Evolutionary conservation across 2,888 invertebrate genomes (phyloP).

Genomic region (Synanthedon tipuliformis): DNA sequence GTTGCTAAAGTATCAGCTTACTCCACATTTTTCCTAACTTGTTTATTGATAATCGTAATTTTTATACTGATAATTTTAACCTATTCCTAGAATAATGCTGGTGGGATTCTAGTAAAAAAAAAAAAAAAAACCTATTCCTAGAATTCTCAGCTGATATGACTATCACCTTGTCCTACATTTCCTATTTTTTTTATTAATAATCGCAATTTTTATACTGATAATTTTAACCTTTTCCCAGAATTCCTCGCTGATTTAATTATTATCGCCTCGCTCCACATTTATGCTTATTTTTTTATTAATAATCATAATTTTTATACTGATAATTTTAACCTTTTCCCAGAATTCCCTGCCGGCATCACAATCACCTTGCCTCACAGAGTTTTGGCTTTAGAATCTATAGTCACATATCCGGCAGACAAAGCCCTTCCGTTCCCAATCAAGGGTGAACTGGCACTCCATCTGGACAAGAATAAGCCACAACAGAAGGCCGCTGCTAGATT

Average conservation of each 20-base stretch:
- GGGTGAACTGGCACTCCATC: conserved; percentile 73
- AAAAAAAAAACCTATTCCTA: too few relatives aligned
- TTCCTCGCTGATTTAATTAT: conserved; percentile 58
- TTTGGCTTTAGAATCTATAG: conserved; percentile 71
- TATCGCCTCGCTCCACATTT: conserved; percentile 73
- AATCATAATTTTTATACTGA: too few relatives aligned
- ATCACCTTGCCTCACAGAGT: conserved; percentile 77
- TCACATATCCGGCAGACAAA: conserved; percentile 53
- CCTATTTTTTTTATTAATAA: too few relatives aligned
- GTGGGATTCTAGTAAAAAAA: too few relatives aligned
- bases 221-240: conserved; percentile 17
- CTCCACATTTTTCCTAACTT: conserved; percentile 60
- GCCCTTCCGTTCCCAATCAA: conserved; percentile 70
- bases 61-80: too few relatives aligned
- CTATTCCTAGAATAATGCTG: too few relatives aligned
- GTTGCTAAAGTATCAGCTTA: conserved; percentile 70
- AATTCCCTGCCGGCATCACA: conserved; percentile 61
- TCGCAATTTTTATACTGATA: too few relatives aligned
- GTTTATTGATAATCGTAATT: too few relatives aligned
- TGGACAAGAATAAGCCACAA: conserved; percentile 80
- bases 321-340: conserved; percentile 14
- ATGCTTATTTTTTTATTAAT: too few relatives aligned
- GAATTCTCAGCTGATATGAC: conserved; percentile 59
- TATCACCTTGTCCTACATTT: conserved; percentile 73
- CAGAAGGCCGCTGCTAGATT: conserved; percentile 73